Conservation (phyloP, 1,140 invertebrate species). For the Tetramorium alpestre region DNA sequence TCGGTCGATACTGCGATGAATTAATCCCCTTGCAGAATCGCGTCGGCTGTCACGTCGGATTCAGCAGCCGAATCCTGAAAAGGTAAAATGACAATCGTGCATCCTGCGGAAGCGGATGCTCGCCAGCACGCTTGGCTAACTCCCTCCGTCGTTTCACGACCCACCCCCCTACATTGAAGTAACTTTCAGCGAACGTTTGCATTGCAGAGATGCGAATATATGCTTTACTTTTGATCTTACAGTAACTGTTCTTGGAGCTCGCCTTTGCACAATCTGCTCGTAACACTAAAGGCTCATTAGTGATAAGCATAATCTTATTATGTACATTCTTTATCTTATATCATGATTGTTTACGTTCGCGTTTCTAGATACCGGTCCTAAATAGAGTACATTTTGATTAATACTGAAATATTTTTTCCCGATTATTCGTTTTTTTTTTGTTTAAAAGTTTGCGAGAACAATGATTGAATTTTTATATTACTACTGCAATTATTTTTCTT, state of each 20-base stretch:
- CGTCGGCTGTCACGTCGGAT: neutral
- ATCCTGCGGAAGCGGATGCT: constrained; percentile 85
- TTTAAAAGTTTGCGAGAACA: neutral
- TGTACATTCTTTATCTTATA: neutral
- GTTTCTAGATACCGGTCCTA: neutral
- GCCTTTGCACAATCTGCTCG: neutral
- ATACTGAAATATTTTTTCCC: neutral
- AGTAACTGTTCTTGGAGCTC: neutral
- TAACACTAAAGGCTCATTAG: neutral
- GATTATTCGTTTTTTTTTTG: neutral
- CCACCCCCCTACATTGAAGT: constrained; percentile 4
- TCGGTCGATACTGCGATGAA: neutral
- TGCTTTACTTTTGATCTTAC: neutral
- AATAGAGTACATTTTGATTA: neutral
- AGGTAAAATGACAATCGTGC: constrained; percentile 75
- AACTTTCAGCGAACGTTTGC: constrained; percentile 36
- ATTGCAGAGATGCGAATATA: constrained; percentile 26
- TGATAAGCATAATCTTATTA: constrained; percentile 18
- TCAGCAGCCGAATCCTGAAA: constrained; percentile 43
- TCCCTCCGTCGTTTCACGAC: constrained; percentile 59
- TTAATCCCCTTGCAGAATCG: neutral
- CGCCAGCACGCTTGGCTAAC: constrained; percentile 82
- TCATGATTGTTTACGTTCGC: neutral
- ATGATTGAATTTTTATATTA: neutral
- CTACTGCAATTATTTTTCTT: neutral